Conservation (phyloP, 2,888 invertebrate species). For the Stratiomys singularior region DNA sequence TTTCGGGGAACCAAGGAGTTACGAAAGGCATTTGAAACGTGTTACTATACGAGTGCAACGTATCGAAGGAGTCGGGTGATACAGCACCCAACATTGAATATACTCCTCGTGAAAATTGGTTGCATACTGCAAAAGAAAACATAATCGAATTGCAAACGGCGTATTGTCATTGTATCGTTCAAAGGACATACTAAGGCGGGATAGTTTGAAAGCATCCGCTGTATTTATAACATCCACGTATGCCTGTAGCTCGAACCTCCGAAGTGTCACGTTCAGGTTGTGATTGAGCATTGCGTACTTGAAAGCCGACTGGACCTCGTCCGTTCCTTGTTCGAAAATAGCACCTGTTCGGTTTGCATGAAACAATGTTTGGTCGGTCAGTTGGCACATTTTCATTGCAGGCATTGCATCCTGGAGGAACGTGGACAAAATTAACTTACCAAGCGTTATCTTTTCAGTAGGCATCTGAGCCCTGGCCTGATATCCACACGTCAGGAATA, state of each 20-base stretch:
- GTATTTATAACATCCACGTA: constrained; percentile 93
- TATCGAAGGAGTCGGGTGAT: constrained; percentile 93
- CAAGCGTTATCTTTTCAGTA: constrained; percentile 66
- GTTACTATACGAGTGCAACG: constrained; percentile 92
- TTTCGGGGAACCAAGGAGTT: constrained; percentile 94
- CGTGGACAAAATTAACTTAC: constrained; percentile 56
- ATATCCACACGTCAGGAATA: constrained; percentile 55
- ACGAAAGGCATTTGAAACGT: constrained; percentile 96
- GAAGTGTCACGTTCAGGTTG: constrained; percentile 82
- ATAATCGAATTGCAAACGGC: too few relatives aligned
- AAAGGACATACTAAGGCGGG: constrained; percentile 83
- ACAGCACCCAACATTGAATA: constrained; percentile 92
- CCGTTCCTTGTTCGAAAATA: constrained; percentile 91
- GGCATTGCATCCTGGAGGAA: background rate
- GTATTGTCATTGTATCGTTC: too few relatives aligned
- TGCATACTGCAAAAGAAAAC: constrained; percentile 78
- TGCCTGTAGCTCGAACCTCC: constrained; percentile 85
- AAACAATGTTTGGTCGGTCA: background rate
- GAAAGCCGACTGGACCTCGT: constrained; percentile 93
- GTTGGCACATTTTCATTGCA: background rate
- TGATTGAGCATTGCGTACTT: constrained; percentile 88
- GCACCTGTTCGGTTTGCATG: constrained; percentile 71
- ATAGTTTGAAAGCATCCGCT: constrained; percentile 91
- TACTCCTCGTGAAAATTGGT: constrained; percentile 88
- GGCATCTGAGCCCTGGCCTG: constrained; percentile 62